These are phyloP conservation scores for Lasioglossum baleicum DNA, from an alignment of 1,140 invertebrate species.

Conservation along the genomic window DNA sequence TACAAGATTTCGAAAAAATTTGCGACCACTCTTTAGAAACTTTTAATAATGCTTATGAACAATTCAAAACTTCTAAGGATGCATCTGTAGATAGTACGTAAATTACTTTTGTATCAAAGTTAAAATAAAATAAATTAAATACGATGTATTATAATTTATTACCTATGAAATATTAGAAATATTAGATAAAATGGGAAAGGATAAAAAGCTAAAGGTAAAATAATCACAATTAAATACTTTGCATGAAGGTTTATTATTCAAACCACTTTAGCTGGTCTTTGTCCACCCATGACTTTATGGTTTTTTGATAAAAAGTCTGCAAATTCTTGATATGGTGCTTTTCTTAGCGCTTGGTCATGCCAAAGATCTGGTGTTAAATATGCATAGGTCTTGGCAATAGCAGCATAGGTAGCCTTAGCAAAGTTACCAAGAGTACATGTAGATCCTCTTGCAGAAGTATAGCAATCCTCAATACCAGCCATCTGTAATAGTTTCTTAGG, in stretches of 20 bases:
- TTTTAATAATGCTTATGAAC: constrained; percentile 81
- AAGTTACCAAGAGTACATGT: constrained; percentile 99
- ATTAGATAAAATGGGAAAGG: too few relatives aligned
- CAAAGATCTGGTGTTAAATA: constrained; percentile 99
- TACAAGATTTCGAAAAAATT: constrained; percentile 87
- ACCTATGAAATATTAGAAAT: too few relatives aligned
- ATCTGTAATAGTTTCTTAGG: constrained; percentile 99
- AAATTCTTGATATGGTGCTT: constrained; percentile 96
- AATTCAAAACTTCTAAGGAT: constrained; percentile 37
- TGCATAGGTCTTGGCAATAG: constrained; percentile 98
- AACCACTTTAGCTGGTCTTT: constrained; percentile 70
- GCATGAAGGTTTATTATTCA: constrained; percentile 65
- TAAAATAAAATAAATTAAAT: too few relatives aligned
- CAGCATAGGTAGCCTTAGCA: constrained; percentile 99
- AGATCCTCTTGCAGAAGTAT: constrained; percentile 97
- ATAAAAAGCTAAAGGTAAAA: too few relatives aligned
- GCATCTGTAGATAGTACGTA: neutral
- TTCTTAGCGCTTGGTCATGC: constrained; percentile 93
- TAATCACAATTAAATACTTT: too few relatives aligned
- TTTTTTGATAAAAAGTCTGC: constrained; percentile 92
- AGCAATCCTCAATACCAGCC: constrained; percentile 99
- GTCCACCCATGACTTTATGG: constrained; percentile 80
- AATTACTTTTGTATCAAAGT: too few relatives aligned
- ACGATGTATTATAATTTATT: too few relatives aligned
- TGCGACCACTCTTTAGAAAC: constrained; percentile 86